Percentiles rank a stretch among this genome's conserved stretches.
These are phyloP conservation scores for Gonocerus acuteangulatus DNA, from an alignment of 2,888 invertebrate species.

Conservation along the genomic window DNA sequence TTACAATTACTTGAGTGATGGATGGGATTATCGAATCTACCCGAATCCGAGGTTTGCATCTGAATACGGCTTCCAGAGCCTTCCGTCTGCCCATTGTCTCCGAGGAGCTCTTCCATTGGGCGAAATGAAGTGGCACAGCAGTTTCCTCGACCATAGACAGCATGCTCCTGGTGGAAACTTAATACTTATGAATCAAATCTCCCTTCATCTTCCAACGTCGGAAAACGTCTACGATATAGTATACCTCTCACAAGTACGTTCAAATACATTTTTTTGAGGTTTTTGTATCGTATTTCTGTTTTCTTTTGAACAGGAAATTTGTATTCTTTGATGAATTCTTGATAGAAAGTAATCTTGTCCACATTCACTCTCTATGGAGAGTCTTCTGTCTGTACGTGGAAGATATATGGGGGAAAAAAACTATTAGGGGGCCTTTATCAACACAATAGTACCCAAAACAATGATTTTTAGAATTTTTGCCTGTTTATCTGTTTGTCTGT, in stretches of 20 bases:
- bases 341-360: too few species aligned
- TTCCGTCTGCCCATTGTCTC: slow-evolving; percentile 67
- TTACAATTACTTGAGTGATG: slow-evolving; percentile 75
- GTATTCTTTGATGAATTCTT: too few species aligned
- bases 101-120: slow-evolving; percentile 50
- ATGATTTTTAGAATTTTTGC: too few species aligned
- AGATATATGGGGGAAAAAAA: too few species aligned
- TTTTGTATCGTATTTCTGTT: too few species aligned
- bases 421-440: too few species aligned
- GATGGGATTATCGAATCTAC: slow-evolving; percentile 71
- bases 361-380: too few species aligned
- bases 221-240: slow-evolving; percentile 60
- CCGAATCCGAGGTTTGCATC: slow-evolving; percentile 82
- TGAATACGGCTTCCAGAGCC: slow-evolving; percentile 91
- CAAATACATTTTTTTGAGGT: too few species aligned
- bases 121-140: slow-evolving; percentile 48
- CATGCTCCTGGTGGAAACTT: slow-evolving; percentile 71
- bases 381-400: too few species aligned
- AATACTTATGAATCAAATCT: slow-evolving; percentile 56
- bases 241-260: slow-evolving; percentile 78
- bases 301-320: too few species aligned
- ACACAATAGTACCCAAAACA: too few species aligned
- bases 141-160: slow-evolving; percentile 70
- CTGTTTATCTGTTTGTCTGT: too few species aligned
- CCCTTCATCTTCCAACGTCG: slow-evolving; percentile 53